Evolutionary conservation across 2,888 invertebrate genomes (phyloP), one percentile per base, ranked within the genome.

Genomic region (Eurytoma adleriae): DNA sequence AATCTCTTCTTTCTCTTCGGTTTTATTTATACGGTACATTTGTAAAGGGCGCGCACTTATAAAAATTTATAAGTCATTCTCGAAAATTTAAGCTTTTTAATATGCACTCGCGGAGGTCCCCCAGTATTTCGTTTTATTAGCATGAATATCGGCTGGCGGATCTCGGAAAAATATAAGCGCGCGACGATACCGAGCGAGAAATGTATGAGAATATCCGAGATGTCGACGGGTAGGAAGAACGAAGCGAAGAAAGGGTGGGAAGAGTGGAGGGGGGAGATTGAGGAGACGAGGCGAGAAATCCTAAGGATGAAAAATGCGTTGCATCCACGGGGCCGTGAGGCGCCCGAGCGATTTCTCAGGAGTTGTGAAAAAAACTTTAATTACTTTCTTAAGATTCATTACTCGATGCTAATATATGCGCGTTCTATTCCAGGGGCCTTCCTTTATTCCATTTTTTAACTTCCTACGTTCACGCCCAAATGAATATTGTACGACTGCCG

Each of bases 311-410:
- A 87, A 85, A 86, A 86, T 86, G 84, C 82, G 81, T 79, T 40
- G 82, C 82, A 85, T 84, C 82, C 82, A 64, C 10, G 73, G 27
- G 24, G 69, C 56, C 24, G 20, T 14, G 57, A 7, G 56, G 24
- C 30, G 59, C 50, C 40, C 70, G 54, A 66, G 57, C 70, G 56
- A 71, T 78, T 70, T 50, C 56, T 78, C 66, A 59, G 30, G 27
- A 66, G 30, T 54, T 10, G 14, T 80, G 85, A 83, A 86, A 84
- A 88, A 89, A 89, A n/a, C 86, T 89, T 89, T 89, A 89, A 89
- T 89, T 89, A 89, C 89, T 89, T 88, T 84, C 87, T 82, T 82
- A 86, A 85, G 86, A 88, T 88, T 89, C 88, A 88, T 89, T 88
- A 88, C 86, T 86, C 85, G 85, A 88, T 88, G 87, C 86, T 89